phyloP scores from a whole-genome alignment of 2,888 invertebrate species.

The Strigamia transsilvanica region DNA sequence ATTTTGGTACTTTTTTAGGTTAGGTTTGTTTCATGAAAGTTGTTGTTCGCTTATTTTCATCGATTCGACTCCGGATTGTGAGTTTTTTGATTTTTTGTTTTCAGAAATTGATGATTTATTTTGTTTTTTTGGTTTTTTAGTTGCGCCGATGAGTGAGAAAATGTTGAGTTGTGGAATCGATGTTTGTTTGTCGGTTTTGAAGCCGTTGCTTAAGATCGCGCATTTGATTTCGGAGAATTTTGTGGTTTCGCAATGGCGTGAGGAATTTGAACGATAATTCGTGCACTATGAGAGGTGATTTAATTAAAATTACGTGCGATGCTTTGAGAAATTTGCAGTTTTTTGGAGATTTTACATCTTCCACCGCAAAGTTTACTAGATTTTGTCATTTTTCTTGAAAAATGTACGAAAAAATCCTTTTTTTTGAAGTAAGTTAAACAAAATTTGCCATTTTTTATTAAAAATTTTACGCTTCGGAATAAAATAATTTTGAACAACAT shows the following conservation, averaged over 20 bases:
- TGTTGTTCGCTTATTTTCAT: neutral
- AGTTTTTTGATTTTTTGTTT: neutral
- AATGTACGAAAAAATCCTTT: too few relatives aligned
- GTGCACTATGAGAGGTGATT: too few relatives aligned
- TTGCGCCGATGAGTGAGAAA: neutral
- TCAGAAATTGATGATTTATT: neutral
- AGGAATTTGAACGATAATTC: too few relatives aligned
- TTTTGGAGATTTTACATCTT: too few relatives aligned
- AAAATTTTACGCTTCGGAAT: neutral
- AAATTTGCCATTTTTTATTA: too few relatives aligned
- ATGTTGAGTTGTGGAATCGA: neutral
- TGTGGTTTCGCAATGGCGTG: neutral
- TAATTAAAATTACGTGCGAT: too few relatives aligned
- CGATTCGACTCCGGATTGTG: neutral
- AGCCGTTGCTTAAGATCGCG: neutral
- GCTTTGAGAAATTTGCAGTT: too few relatives aligned
- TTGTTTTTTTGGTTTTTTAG: neutral
- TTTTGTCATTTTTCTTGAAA: too few relatives aligned
- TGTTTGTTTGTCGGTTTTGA: neutral
- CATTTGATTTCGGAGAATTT: neutral
- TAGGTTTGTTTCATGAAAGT: neutral
- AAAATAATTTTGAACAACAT: neutral
- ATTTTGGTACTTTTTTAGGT: neutral
- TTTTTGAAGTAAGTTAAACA: too few relatives aligned
- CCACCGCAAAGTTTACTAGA: too few relatives aligned